Conservation (phyloP, 2,888 invertebrate genomes). For the Argyresthia goedartella region DNA sequence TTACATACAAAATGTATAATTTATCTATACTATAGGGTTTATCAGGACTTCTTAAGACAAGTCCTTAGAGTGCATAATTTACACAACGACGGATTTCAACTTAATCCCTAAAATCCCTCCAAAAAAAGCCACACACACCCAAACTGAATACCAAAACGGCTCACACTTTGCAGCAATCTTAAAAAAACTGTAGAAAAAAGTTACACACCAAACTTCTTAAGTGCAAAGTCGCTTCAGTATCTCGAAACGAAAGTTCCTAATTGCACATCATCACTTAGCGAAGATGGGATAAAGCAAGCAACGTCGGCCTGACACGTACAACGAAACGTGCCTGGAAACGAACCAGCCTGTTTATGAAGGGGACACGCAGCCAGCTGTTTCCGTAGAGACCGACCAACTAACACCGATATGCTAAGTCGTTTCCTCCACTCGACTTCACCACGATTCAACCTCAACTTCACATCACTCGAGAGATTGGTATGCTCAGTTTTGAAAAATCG, state of each 20-base stretch:
- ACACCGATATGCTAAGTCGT: not conserved
- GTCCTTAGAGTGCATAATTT: no score
- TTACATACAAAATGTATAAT: no score
- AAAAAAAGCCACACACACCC: not conserved
- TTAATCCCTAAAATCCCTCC: not conserved
- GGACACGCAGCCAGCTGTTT: constrained; percentile 24
- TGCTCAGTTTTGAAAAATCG: not conserved
- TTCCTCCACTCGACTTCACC: not conserved
- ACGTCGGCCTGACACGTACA: constrained; percentile 36
- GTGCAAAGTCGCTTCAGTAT: constrained; percentile 33
- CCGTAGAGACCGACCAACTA: not conserved
- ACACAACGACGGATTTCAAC: not conserved
- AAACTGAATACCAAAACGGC: no score
- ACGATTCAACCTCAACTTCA: not conserved
- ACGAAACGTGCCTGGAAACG: constrained; percentile 48
- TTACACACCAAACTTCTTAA: constrained; percentile 16
- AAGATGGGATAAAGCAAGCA: constrained; percentile 45
- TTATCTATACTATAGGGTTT: no score
- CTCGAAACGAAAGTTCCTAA: constrained; percentile 52
- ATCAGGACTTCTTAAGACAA: no score
- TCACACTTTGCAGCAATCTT: not conserved
- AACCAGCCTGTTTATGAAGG: constrained; percentile 29
- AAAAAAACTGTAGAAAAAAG: not conserved
- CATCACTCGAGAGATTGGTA: not conserved
- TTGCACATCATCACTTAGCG: constrained; percentile 48